These are phyloP conservation scores for Karalla daura DNA, from an alignment of 2,797 vertebrate species.

Conservation along the genomic window DNA sequence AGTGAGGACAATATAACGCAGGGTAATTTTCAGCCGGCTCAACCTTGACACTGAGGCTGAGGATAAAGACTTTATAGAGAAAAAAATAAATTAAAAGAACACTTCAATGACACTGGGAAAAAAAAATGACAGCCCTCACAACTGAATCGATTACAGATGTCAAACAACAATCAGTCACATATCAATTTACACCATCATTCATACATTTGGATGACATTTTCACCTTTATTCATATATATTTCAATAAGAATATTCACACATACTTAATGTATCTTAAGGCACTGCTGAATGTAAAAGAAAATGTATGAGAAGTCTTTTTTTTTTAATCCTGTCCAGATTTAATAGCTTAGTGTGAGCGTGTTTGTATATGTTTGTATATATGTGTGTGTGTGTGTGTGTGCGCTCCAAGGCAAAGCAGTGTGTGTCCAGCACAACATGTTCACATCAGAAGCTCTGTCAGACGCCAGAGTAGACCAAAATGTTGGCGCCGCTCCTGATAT, in stretches of 20 bases:
- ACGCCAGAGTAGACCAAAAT: neutral
- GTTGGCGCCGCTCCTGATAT: neutral
- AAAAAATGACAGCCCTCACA: neutral
- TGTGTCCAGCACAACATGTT: neutral
- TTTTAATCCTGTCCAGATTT: constrained; percentile 9
- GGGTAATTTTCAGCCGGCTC: neutral
- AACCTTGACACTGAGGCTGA: neutral
- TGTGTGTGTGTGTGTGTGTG: neutral
- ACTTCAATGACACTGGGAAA: neutral
- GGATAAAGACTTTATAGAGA: neutral
- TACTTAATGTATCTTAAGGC: constrained; percentile 3
- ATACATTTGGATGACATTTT: neutral
- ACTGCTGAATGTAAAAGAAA: neutral
- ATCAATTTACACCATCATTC: neutral
- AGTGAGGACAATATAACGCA: neutral
- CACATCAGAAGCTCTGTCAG: neutral
- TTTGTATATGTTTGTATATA: neutral
- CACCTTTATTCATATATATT: neutral
- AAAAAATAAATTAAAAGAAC: neutral
- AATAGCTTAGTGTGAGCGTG: neutral
- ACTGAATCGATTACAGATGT: neutral
- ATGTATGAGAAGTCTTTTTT: neutral
- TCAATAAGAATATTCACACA: neutral
- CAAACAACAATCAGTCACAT: neutral
- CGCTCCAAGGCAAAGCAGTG: neutral